These are phyloP conservation scores for Leptopilina boulardi DNA, from an alignment of 1,140 invertebrate species.

Conservation along the genomic window DNA sequence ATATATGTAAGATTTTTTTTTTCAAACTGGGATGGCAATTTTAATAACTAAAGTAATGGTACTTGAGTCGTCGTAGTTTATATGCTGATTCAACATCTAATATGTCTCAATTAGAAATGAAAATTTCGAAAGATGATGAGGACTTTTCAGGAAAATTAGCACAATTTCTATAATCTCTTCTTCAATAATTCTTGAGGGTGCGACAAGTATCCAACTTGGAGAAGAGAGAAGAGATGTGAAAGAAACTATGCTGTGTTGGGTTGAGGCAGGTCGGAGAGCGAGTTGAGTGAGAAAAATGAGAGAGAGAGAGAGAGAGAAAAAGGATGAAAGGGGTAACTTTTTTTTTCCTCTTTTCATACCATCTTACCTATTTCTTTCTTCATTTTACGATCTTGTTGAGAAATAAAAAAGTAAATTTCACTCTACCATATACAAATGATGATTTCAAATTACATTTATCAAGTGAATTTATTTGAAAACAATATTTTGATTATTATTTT, in stretches of 20 bases:
- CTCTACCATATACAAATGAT: background rate
- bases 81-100: background rate
- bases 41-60: background rate
- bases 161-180: slow-evolving; percentile 18
- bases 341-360: slow-evolving; percentile 1
- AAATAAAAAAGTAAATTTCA: background rate
- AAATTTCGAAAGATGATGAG: background rate
- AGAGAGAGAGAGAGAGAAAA: slow-evolving; percentile 5
- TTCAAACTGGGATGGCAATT: background rate
- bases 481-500: background rate
- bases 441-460: background rate
- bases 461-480: background rate
- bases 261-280: slow-evolving; percentile 24
- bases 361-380: slow-evolving; percentile 6
- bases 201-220: slow-evolving; percentile 16
- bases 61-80: background rate
- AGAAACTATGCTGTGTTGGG: slow-evolving; percentile 5
- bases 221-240: slow-evolving; percentile 3
- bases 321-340: slow-evolving; percentile 14
- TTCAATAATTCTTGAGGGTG: slow-evolving; percentile 29
- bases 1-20: too few relatives aligned
- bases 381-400: slow-evolving; percentile 25
- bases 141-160: slow-evolving; percentile 8
- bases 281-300: slow-evolving; percentile 20
- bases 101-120: slow-evolving; percentile 7